Evolutionary conservation across 2,888 invertebrate genomes (phyloP).

Genomic region (Plebejus anna): DNA sequence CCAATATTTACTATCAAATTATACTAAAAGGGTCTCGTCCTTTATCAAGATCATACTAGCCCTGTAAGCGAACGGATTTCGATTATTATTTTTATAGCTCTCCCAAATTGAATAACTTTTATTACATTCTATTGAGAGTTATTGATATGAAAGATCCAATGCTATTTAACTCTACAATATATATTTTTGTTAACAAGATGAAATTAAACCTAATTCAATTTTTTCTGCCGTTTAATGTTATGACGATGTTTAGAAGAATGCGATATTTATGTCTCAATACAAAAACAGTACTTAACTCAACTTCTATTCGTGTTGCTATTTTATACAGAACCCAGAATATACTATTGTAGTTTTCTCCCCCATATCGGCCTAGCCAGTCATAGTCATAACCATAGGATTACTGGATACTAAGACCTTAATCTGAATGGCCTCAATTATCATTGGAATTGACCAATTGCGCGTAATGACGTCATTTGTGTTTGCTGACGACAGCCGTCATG

Average conservation of each 20-base stretch:
- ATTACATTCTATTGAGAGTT: background rate
- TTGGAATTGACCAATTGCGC: slow-evolving; percentile 47
- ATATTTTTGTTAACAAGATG: too few species aligned
- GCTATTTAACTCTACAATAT: too few species aligned
- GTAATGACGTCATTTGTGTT: slow-evolving; percentile 44
- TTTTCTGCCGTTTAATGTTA: too few species aligned
- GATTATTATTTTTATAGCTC: background rate
- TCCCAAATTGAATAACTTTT: background rate
- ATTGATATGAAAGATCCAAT: background rate
- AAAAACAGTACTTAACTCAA: too few species aligned
- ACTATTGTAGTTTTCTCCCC: background rate
- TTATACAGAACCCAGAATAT: background rate
- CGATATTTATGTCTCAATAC: too few species aligned
- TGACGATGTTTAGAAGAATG: too few species aligned
- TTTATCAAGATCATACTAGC: slow-evolving; percentile 22
- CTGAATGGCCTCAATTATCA: slow-evolving; percentile 45
- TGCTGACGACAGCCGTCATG: slow-evolving; percentile 38
- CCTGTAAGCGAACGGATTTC: slow-evolving; percentile 7
- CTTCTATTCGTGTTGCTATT: too few species aligned
- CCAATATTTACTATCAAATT: slow-evolving; percentile 14
- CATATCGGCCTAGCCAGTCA: background rate
- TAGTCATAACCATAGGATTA: slow-evolving; percentile 16
- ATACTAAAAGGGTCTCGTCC: slow-evolving; percentile 20
- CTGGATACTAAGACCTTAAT: slow-evolving; percentile 32
- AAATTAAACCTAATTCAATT: too few species aligned